Evolutionary conservation across 2,888 invertebrate species (phyloP).

Genomic region (Ormyrus pomaceus): DNA sequence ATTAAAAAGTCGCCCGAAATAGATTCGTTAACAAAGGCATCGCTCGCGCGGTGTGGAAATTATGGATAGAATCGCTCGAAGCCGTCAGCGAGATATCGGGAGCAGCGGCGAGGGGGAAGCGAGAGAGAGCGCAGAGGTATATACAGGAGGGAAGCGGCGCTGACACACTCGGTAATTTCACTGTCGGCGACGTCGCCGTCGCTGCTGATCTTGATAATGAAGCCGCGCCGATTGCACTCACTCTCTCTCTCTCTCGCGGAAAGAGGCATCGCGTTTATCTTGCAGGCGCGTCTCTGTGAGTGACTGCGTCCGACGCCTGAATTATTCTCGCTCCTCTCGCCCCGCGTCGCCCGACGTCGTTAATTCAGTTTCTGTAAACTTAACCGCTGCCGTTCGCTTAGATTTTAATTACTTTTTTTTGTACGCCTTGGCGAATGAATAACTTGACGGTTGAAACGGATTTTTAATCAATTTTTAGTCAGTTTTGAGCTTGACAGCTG

Average conservation of each 20-base stretch:
- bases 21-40: too few relatives aligned
- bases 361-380: not conserved
- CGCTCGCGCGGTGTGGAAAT: too few relatives aligned
- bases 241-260: not conserved
- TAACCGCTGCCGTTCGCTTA: too few relatives aligned
- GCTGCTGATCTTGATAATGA: conserved; percentile 39
- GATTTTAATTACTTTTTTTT: too few relatives aligned
- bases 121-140: not conserved
- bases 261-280: conserved; percentile 2
- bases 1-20: too few relatives aligned
- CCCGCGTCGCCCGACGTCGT: not conserved
- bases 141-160: too few relatives aligned
- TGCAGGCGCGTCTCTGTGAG: not conserved
- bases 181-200: conserved; percentile 11
- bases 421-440: too few relatives aligned
- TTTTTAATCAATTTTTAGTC: too few relatives aligned
- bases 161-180: not conserved
- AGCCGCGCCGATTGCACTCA: conserved; percentile 13
- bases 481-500: too few relatives aligned
- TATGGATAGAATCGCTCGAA: not conserved
- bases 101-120: not conserved
- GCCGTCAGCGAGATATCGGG: not conserved
- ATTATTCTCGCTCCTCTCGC: not conserved
- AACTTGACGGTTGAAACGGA: too few relatives aligned
- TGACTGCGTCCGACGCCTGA: not conserved